Evolutionary conservation across 1,140 invertebrate genomes (phyloP).

Genomic region (Rhopalosiphum padi): DNA sequence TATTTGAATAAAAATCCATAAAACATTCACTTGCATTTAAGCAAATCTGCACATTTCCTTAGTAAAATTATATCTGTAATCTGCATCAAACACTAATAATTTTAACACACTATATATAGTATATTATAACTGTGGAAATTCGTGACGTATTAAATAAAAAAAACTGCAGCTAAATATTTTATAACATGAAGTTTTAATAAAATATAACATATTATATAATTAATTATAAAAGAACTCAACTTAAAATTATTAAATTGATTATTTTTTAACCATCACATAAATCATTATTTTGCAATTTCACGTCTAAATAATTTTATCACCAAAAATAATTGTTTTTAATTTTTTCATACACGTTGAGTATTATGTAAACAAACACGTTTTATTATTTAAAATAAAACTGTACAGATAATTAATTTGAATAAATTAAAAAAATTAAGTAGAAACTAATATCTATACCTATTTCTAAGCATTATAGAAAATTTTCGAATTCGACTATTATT

Average conservation of each 20-base stretch:
- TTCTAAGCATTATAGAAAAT: neutral
- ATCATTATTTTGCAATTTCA: neutral
- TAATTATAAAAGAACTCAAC: neutral
- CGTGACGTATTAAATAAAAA: neutral
- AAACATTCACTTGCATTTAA: neutral
- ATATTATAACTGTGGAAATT: neutral
- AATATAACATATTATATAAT: neutral
- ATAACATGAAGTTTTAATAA: neutral
- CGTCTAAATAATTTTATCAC: neutral
- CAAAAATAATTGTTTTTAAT: slow-evolving; percentile 8
- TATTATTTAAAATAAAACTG: neutral
- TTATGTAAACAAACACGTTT: neutral
- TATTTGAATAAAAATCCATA: neutral
- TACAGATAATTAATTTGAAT: neutral
- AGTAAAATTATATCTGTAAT: neutral
- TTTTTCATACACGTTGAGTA: neutral
- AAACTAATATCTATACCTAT: neutral
- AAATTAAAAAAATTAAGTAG: neutral
- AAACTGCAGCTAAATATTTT: neutral
- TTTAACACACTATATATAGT: neutral
- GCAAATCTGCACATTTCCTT: neutral
- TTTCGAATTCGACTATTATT: neutral
- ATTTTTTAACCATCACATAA: neutral
- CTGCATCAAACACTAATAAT: neutral
- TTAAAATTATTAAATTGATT: neutral